Conservation (phyloP, 2,888 invertebrate species). For the Himalopsyche anomala region DNA sequence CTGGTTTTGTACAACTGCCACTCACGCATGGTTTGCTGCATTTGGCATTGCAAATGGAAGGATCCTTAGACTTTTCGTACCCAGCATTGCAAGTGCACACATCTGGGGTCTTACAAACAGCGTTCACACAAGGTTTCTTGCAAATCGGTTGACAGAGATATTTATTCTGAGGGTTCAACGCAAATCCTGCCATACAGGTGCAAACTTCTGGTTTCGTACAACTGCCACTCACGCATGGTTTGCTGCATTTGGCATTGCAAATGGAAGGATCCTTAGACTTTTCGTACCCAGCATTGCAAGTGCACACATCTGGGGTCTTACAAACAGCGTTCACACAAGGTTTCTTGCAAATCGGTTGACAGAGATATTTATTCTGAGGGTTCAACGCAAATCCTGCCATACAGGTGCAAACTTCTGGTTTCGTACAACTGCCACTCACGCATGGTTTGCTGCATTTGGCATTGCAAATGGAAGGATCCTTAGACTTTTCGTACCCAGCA, state of each 20-base stretch:
- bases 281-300: slow-evolving; percentile 67
- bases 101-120: slow-evolving; percentile 68
- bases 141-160: slow-evolving; percentile 58
- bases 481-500: slow-evolving; percentile 65
- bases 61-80: slow-evolving; percentile 45
- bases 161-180: slow-evolving; percentile 7
- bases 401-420: slow-evolving; percentile 66
- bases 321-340: slow-evolving; percentile 70
- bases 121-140: slow-evolving; percentile 68
- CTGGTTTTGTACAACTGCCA: slow-evolving; percentile 66
- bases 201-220: slow-evolving; percentile 66
- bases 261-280: slow-evolving; percentile 44
- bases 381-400: slow-evolving; percentile 2
- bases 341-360: slow-evolving; percentile 67
- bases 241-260: slow-evolving; percentile 67
- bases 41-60: slow-evolving; percentile 42
- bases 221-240: slow-evolving; percentile 66
- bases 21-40: slow-evolving; percentile 61
- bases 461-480: slow-evolving; percentile 55
- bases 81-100: slow-evolving; percentile 66
- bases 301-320: slow-evolving; percentile 67
- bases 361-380: slow-evolving; percentile 66
- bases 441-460: slow-evolving; percentile 61
- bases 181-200: slow-evolving; percentile 64
- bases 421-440: slow-evolving; percentile 66